phyloP scores from a whole-genome alignment of 2,797 vertebrate species.

The Hydrophis major region DNA sequence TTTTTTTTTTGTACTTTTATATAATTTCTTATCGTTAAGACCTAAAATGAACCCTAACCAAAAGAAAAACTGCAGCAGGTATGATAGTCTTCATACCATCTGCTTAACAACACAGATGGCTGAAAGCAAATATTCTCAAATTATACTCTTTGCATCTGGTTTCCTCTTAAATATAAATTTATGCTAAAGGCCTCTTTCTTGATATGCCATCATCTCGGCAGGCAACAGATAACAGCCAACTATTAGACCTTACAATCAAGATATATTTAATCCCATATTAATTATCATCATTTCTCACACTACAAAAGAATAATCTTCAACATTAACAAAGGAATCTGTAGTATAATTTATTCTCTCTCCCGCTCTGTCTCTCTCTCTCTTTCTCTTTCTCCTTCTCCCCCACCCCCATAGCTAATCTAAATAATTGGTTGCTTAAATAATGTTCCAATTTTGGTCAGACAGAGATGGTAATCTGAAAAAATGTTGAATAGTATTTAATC shows the following conservation, averaged over 20 bases:
- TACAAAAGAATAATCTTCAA: neutral
- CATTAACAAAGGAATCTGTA: neutral
- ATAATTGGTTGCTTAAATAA: neutral
- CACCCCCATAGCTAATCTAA: neutral
- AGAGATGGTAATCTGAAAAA: neutral
- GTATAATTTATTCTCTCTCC: neutral
- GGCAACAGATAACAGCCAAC: neutral
- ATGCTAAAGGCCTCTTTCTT: fast-evolving
- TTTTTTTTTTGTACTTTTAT: neutral
- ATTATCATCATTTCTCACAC: slow-evolving; percentile 30
- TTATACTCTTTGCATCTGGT: neutral
- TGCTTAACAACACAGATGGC: slow-evolving; percentile 33
- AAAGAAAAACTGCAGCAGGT: slow-evolving; percentile 27
- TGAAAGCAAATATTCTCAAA: slow-evolving; percentile 6
- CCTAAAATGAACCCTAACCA: slow-evolving; percentile 15
- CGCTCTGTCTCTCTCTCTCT: neutral
- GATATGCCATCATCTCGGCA: neutral
- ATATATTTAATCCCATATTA: neutral
- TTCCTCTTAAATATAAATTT: neutral
- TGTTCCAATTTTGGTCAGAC: neutral
- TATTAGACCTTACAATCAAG: neutral
- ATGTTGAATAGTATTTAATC: neutral
- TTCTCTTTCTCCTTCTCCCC: too few relatives aligned
- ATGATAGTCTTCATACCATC: neutral
- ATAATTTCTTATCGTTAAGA: slow-evolving; percentile 1